Evolutionary conservation across 2,888 invertebrate species (phyloP).

Genomic region (Lasioglossum oenotherae): DNA sequence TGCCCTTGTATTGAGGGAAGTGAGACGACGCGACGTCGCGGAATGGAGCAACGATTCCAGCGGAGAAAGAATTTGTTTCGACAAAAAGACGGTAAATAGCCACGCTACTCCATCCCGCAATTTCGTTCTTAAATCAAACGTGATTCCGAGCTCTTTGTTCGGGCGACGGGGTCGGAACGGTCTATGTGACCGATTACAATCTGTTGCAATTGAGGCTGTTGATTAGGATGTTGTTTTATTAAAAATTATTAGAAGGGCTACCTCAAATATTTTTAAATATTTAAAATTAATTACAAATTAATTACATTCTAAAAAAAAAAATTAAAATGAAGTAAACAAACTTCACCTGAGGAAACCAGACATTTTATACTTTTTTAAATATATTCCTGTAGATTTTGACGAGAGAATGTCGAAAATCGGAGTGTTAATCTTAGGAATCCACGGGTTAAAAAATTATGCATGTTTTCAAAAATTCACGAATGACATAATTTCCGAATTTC

Average conservation of each 20-base stretch:
- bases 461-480: neutral
- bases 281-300: too few relatives aligned
- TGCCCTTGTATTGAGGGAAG: slow-evolving; percentile 4
- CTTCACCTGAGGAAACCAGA: too few relatives aligned
- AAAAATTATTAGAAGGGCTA: too few relatives aligned
- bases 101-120: neutral
- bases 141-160: neutral
- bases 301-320: too few relatives aligned
- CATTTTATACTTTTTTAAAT: too few relatives aligned
- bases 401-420: too few relatives aligned
- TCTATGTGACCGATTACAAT: neutral
- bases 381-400: too few relatives aligned
- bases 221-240: neutral
- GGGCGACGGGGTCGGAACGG: neutral
- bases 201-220: neutral
- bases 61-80: neutral
- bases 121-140: neutral
- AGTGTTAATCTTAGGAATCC: too few relatives aligned
- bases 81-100: neutral
- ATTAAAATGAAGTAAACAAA: too few relatives aligned
- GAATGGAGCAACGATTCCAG: neutral
- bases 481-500: neutral
- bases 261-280: too few relatives aligned
- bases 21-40: neutral
- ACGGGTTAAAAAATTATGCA: too few relatives aligned